Percentiles rank a stretch among this genome's conserved stretches.
Evolutionary conservation across 2,113 vertebrate genomes (phyloP).

Genomic region (Panurus biarmicus): DNA sequence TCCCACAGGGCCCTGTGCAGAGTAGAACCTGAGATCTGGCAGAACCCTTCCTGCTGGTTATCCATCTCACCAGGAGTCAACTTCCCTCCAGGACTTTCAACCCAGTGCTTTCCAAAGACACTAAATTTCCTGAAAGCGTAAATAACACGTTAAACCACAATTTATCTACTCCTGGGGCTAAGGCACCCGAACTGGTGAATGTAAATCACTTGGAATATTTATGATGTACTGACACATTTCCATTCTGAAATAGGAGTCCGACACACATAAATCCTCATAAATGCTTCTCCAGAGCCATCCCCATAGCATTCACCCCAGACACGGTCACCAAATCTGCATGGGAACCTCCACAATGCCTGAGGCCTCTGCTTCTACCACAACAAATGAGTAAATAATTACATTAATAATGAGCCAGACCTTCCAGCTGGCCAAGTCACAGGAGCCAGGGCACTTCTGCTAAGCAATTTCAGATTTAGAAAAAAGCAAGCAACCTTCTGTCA

Average conservation of each 20-base stretch:
- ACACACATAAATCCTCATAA: background rate
- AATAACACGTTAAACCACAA: background rate
- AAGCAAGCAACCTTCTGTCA: background rate
- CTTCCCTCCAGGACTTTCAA: background rate
- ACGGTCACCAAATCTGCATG: accelerated
- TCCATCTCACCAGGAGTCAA: background rate
- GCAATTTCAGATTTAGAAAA: background rate
- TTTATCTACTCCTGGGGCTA: conserved; percentile 2
- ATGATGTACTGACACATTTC: conserved; percentile 12
- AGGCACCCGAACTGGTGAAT: accelerated
- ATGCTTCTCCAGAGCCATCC: accelerated
- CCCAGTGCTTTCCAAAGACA: background rate
- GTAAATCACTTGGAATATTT: background rate
- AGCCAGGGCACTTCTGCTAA: background rate
- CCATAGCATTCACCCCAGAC: background rate
- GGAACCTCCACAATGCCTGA: background rate
- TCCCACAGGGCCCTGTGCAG: background rate
- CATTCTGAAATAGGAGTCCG: background rate
- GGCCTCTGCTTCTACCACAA: background rate
- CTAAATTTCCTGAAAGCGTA: background rate
- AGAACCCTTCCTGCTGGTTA: background rate
- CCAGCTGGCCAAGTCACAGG: background rate
- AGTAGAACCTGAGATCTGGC: background rate
- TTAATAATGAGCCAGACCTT: background rate
- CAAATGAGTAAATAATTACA: background rate